Base-by-base conservation (phyloP, 92 coral and sea anemone genomes). In the Diadumene lineata region DNA sequence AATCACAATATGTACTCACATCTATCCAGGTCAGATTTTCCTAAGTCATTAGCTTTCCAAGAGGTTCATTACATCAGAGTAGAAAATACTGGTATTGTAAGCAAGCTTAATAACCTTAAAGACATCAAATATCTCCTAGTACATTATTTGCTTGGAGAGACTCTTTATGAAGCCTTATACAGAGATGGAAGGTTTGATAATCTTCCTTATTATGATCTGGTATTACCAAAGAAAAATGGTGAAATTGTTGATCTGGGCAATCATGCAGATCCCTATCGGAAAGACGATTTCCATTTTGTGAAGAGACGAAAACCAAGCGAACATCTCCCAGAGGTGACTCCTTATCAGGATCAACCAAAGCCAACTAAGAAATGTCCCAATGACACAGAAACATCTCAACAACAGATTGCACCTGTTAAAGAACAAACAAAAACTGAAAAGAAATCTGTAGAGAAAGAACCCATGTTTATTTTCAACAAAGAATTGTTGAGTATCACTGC, bases 141-240 rank as follows among this genome's bases (percentile, higher is more conserved):
- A 56, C 4, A 56, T 17, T 56, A 7, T 56, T 8, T 19, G 28
- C 33, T 15, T 10, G 50, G 23, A 21, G 76, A 72, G 32, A 56
- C 26, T 1, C 66, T 72, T 13, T 72, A 2, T 56, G 32, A 72
- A 21, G 66, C 76, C 0, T 29, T 70, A 18, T 15, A 27, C 0
- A 70, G 75, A 34, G 75, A 70, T 70, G 64, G 50, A 1, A 70
- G 75, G 26, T 24, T 70, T 9, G 60, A 70, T 26, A 1, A 0
- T 34, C 48, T 38, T 6, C 48, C 6, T 6, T 21, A 2, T 13
- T 2, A 11, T 21, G 46, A 16, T 25, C 23, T 19, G 25, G 6
- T n/a, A n/a, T 29, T 6, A 38, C 6, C 48, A 38, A 6, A 38
- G 48, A 38, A 38, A 38, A 6, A 38, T 38, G 48, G 13, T 13